phyloP scores from a whole-genome alignment of 1,140 invertebrate species.

The Coenobita brevimanus region DNA sequence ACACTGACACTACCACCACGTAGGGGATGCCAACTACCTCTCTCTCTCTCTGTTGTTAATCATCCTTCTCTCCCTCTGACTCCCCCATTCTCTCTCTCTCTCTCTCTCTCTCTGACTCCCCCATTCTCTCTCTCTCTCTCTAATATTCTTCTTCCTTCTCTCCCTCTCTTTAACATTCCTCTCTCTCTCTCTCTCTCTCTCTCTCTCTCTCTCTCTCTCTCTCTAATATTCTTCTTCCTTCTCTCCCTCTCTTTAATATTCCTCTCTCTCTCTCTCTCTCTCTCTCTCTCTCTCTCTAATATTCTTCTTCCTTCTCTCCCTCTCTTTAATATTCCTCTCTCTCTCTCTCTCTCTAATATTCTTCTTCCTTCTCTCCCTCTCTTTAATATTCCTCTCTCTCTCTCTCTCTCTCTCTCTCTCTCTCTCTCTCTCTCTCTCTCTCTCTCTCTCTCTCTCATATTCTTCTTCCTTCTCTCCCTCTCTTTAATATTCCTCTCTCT shows the following conservation, averaged over 20 bases:
- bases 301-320: not conserved
- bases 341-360: not conserved
- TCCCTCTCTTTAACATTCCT: not conserved
- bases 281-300: not conserved
- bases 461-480: not conserved
- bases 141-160: not conserved
- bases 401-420: not conserved
- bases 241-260: not conserved
- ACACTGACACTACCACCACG: not conserved
- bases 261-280: not conserved
- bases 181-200: not conserved
- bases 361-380: not conserved
- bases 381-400: not conserved
- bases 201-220: not conserved
- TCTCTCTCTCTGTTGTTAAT: too few relatives aligned
- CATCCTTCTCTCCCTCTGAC: too few relatives aligned
- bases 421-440: slow-evolving; percentile 14
- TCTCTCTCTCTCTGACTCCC: too few relatives aligned
- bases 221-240: not conserved
- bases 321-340: not conserved
- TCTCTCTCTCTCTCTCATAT: not conserved
- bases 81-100: too few relatives aligned
- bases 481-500: too few relatives aligned
- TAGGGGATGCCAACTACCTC: too few relatives aligned
- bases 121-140: not conserved